Evolutionary conservation across 2,113 vertebrate species (phyloP), one percentile per base, ranked within the genome.

Genomic region (western clawed frog (Xenopus tropicalis)): DNA sequence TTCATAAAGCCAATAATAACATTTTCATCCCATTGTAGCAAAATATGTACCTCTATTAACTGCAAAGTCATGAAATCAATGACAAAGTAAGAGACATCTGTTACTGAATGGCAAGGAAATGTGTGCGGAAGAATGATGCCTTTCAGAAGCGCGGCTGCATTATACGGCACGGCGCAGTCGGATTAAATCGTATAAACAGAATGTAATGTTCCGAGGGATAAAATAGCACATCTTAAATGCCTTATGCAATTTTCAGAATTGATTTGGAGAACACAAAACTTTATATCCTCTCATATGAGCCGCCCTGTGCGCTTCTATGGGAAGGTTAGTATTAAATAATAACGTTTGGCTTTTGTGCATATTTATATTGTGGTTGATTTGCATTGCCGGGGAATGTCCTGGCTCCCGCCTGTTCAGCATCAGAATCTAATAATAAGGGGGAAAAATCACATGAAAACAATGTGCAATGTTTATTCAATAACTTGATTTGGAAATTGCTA

Each of bases 51-150:
- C 68, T 25, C 24, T 29, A 20, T 59, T 59, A 70, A 70, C 54
- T 70, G 68, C 56, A 24, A 59, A 43, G 20, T 48, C 69, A 19
- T 70, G 51, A 72, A 72, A 70, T 72, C 70, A 72, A 54, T 64
- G 61, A 63, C 48, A 63, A 54, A 72, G 61, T 8, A 54, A 61
- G 24, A 48, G 59, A 42, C 29, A 48, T 23, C 57, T 22, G 20
- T 54, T 56, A 72, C 37, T 42, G 24, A 64, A 42, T 23, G 16
- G 23, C 12, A 21, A 63, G 44, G 17, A 62, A 71, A 71, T 62
- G 59, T n/a, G 25, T 25, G 46, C 29, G 21, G 24, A 62, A 5
- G 58, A 61, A 48, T 25, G 22, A 71, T 44, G 69, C 16, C 24
- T 51, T 62, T 51, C 16, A 29, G 16, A 51, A 63, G 61, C 61